Evolutionary conservation across 2,113 vertebrate species (phyloP).

Genomic region (Channa argus): DNA sequence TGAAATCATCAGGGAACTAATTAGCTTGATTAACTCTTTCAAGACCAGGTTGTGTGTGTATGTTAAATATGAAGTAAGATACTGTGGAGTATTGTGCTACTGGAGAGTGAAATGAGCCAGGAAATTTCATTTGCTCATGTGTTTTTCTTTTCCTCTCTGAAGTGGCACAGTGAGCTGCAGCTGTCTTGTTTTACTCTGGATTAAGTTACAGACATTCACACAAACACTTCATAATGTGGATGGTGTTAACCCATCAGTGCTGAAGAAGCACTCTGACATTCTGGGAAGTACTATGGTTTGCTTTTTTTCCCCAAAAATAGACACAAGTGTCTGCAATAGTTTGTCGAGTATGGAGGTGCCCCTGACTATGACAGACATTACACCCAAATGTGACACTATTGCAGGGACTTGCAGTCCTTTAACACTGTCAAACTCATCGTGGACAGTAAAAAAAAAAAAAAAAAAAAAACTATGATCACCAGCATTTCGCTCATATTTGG

Average conservation of each 20-base stretch:
- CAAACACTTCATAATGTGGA: background rate
- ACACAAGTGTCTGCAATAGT: no score
- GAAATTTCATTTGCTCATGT: constrained; percentile 10
- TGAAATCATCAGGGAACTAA: constrained; percentile 28
- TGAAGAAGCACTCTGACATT: background rate
- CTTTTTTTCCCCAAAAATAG: background rate
- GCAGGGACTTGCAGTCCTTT: background rate
- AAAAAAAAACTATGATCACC: no score
- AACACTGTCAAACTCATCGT: no score
- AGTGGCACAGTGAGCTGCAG: constrained; percentile 3
- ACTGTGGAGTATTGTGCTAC: constrained; percentile 11
- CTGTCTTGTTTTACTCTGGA: constrained; percentile 17
- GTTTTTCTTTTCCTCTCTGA: background rate
- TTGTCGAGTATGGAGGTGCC: background rate
- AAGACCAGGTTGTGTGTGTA: background rate
- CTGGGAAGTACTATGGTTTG: background rate
- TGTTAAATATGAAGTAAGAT: constrained; percentile 11
- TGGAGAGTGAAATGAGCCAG: background rate
- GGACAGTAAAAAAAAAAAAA: background rate
- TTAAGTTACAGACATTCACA: constrained; percentile 19
- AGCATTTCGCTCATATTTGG: no score
- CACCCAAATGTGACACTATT: background rate
- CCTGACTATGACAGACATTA: background rate
- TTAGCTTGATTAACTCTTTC: constrained; percentile 6
- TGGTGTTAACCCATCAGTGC: background rate